Evolutionary conservation across 2,888 invertebrate species (phyloP).

Genomic region (Nomada goodeniana): DNA sequence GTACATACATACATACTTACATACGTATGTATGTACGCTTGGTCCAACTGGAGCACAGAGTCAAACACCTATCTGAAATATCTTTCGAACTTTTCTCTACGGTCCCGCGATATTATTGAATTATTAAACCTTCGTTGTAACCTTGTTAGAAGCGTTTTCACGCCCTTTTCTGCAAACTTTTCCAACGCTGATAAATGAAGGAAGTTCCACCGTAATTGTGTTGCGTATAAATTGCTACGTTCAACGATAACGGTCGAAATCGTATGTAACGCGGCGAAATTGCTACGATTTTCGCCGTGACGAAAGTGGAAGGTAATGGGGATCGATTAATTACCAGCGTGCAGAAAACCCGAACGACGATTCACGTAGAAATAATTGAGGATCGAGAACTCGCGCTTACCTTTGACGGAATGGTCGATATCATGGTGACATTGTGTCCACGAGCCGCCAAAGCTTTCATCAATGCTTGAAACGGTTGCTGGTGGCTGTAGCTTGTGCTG

Average conservation of each 20-base stretch:
- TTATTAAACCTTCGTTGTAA: slow-evolving; percentile 66
- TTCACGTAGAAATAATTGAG: background rate
- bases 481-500: slow-evolving; percentile 80
- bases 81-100: slow-evolving; percentile 65
- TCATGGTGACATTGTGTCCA: slow-evolving; percentile 77
- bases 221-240: slow-evolving; percentile 26
- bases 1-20: background rate
- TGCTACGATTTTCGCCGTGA: background rate
- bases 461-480: slow-evolving; percentile 80
- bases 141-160: slow-evolving; percentile 39
- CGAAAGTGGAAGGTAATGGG: too few species aligned
- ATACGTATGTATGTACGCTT: slow-evolving; percentile 12
- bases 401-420: slow-evolving; percentile 78
- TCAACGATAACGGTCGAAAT: slow-evolving; percentile 14
- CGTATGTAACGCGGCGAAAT: slow-evolving; percentile 10
- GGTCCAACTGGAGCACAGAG: slow-evolving; percentile 57
- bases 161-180: slow-evolving; percentile 27
- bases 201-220: slow-evolving; percentile 37
- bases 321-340: too few species aligned
- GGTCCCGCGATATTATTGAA: slow-evolving; percentile 66
- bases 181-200: slow-evolving; percentile 37
- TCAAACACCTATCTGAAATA: slow-evolving; percentile 72
- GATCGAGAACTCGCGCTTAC: slow-evolving; percentile 56
- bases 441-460: slow-evolving; percentile 78
- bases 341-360: background rate